phyloP scores from a whole-genome alignment of 2,888 invertebrate genomes.

The Drosophila pullipes region DNA sequence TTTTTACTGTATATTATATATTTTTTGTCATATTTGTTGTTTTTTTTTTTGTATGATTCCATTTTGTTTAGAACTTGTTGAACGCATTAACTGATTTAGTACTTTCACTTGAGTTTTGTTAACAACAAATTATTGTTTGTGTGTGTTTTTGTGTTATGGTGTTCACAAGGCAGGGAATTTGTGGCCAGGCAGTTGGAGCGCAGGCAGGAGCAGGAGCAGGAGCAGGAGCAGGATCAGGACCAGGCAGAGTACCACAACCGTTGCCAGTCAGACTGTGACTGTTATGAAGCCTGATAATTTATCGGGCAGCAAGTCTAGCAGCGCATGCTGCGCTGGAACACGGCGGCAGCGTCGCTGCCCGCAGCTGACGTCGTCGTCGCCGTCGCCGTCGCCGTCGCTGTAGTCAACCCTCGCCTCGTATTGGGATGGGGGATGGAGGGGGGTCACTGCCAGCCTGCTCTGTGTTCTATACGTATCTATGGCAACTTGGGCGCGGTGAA shows the following conservation, averaged over 20 bases:
- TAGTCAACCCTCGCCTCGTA: slow-evolving; percentile 35
- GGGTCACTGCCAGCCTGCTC: slow-evolving; percentile 2
- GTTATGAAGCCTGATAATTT: slow-evolving; percentile 82
- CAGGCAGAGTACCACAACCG: slow-evolving; percentile 59
- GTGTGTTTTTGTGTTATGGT: slow-evolving; percentile 4
- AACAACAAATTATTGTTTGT: slow-evolving; percentile 38
- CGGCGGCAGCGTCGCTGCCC: slow-evolving; percentile 35
- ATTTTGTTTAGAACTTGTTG: slow-evolving; percentile 7
- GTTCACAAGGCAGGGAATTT: slow-evolving; percentile 4
- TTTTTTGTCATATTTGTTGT: not conserved
- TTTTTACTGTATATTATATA: slow-evolving; percentile 1
- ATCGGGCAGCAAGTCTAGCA: slow-evolving; percentile 83
- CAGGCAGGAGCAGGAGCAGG: not conserved
- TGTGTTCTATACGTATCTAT: slow-evolving; percentile 63
- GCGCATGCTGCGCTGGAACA: slow-evolving; percentile 58
- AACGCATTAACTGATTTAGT: slow-evolving; percentile 5
- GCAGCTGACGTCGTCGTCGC: slow-evolving; percentile 27
- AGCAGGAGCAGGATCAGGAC: slow-evolving; percentile 3
- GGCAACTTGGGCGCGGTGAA: slow-evolving; percentile 80
- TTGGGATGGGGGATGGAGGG: not conserved
- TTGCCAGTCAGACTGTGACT: slow-evolving; percentile 79
- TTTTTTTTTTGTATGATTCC: not conserved
- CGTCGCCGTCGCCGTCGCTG: slow-evolving; percentile 29
- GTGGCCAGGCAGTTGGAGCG: slow-evolving; percentile 6
- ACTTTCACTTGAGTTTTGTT: slow-evolving; percentile 46